Conservation (phyloP, 1,140 invertebrate genomes). For the Streblospio benedicti region DNA sequence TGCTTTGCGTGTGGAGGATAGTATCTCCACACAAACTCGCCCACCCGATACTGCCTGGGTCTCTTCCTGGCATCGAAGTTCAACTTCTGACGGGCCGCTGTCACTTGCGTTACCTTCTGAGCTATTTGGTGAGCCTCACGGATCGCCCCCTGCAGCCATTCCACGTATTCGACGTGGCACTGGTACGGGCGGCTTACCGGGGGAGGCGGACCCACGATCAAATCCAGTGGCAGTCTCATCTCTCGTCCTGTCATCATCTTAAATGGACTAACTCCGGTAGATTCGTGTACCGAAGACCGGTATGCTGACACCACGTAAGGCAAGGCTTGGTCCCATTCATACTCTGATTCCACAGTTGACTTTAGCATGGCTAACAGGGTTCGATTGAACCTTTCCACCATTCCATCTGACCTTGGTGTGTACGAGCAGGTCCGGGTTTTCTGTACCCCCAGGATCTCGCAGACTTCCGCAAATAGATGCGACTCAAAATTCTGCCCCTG, state of each 20-base stretch:
- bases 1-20: too few species aligned
- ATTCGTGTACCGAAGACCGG: slow-evolving; percentile 20
- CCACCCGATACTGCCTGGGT: too few species aligned
- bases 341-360: slow-evolving; percentile 22
- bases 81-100: too few species aligned
- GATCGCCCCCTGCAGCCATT: slow-evolving; percentile 2
- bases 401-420: slow-evolving; percentile 26
- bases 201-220: too few species aligned
- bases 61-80: too few species aligned
- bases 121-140: too few species aligned
- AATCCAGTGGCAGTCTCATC: slow-evolving; percentile 15
- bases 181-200: too few species aligned
- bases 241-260: slow-evolving; percentile 22
- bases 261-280: slow-evolving; percentile 21
- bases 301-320: slow-evolving; percentile 22
- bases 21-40: too few species aligned
- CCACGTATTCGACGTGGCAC: neutral
- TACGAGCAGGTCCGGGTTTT: slow-evolving; percentile 18
- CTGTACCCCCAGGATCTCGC: slow-evolving; percentile 16
- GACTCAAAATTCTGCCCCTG: slow-evolving; percentile 29
- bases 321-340: slow-evolving; percentile 24
- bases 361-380: slow-evolving; percentile 17
- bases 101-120: too few species aligned
- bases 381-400: slow-evolving; percentile 5
- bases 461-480: slow-evolving; percentile 17